Evolutionary conservation across 1,140 invertebrate species (phyloP).

Genomic region (Bemisia tabaci): DNA sequence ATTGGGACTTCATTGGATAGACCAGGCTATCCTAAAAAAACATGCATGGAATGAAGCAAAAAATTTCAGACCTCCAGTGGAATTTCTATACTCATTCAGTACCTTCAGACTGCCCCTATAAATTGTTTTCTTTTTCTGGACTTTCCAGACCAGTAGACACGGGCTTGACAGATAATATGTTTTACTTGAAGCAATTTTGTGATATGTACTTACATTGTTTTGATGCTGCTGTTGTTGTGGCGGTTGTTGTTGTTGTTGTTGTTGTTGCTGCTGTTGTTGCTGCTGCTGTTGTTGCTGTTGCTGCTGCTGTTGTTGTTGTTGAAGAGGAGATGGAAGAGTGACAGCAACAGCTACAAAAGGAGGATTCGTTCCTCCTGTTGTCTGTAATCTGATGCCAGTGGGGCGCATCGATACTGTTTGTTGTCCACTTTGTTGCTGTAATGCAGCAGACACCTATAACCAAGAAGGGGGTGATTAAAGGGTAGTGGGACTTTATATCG

Average conservation of each 20-base stretch:
- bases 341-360: not conserved
- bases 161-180: too few species aligned
- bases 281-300: not conserved
- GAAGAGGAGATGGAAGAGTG: not conserved
- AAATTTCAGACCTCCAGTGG: too few species aligned
- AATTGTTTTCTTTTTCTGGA: too few species aligned
- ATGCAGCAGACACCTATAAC: not conserved
- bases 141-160: too few species aligned
- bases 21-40: too few species aligned
- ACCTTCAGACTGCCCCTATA: too few species aligned
- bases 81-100: too few species aligned
- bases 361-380: not conserved
- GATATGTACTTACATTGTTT: not conserved
- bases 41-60: too few species aligned
- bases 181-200: too few species aligned
- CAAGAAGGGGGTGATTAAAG: not conserved
- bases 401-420: not conserved
- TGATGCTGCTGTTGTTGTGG: not conserved
- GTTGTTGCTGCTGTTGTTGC: not conserved
- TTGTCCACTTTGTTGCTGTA: not conserved
- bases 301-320: not conserved
- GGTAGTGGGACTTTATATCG: too few species aligned
- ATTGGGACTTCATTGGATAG: too few species aligned
- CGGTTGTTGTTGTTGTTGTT: not conserved
- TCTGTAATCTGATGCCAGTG: not conserved